Evolutionary conservation across 2,888 invertebrate species (phyloP).

Genomic region (Autographa pulchrina): DNA sequence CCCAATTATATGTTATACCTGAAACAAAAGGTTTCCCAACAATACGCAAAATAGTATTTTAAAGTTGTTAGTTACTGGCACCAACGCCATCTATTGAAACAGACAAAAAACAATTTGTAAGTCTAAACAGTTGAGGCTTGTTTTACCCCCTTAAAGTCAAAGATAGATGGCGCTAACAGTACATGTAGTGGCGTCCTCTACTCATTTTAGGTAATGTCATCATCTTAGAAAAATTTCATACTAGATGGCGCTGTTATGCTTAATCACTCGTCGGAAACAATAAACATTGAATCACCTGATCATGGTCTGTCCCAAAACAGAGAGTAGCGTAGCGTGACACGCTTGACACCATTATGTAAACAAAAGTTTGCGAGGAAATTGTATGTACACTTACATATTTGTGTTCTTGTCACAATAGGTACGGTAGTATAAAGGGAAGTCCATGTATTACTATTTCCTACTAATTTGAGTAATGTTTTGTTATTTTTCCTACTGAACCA

Average conservation of each 20-base stretch:
- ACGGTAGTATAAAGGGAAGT: too few species aligned
- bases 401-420: too few species aligned
- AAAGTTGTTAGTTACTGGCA: not conserved
- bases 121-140: not conserved
- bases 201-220: too few species aligned
- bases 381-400: too few species aligned
- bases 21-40: not conserved
- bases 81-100: conserved; percentile 19
- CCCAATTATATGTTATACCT: not conserved
- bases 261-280: not conserved
- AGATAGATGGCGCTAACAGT: conserved; percentile 1
- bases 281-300: conserved; percentile 35
- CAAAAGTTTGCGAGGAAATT: conserved; percentile 6
- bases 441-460: too few species aligned
- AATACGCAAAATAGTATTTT: too few species aligned
- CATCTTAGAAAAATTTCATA: not conserved
- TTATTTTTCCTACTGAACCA: too few species aligned
- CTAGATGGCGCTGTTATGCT: conserved; percentile 25
- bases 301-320: conserved; percentile 3
- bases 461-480: too few species aligned
- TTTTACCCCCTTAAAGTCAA: not conserved
- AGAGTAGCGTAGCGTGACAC: not conserved
- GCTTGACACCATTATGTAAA: conserved; percentile 25
- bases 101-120: fast-evolving
- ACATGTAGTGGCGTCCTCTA: not conserved